Evolutionary conservation across 2,113 vertebrate species (phyloP).

Genomic region (Ranitomeya imitator): DNA sequence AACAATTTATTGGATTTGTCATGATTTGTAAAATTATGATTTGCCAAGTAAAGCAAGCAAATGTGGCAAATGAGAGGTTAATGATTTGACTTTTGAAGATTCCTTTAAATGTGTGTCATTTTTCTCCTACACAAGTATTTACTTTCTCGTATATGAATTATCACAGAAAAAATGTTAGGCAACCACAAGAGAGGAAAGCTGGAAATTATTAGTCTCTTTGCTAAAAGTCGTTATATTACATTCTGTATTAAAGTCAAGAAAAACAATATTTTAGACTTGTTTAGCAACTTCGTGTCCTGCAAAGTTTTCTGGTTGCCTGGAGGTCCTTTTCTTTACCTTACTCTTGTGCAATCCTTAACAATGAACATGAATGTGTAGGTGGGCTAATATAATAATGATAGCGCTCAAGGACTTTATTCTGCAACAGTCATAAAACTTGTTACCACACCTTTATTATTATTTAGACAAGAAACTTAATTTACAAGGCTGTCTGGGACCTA

Average conservation of each 20-base stretch:
- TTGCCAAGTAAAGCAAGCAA: background rate
- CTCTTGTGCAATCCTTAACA: background rate
- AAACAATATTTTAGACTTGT: background rate
- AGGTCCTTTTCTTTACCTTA: background rate
- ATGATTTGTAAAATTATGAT: background rate
- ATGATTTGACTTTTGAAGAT: background rate
- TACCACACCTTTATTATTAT: background rate
- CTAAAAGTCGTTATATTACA: background rate
- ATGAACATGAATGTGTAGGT: background rate
- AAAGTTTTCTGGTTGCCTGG: background rate
- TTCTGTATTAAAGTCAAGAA: background rate
- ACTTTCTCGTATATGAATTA: background rate
- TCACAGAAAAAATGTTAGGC: background rate
- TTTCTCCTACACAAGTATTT: background rate
- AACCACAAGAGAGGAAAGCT: background rate
- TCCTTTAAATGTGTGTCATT: background rate
- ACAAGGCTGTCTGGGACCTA: background rate
- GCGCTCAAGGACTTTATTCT: conserved; percentile 25
- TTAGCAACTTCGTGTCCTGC: background rate
- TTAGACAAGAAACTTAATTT: background rate
- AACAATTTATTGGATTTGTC: background rate
- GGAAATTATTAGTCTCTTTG: background rate
- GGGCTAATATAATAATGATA: conserved; percentile 1
- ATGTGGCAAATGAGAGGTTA: background rate
- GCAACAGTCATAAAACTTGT: background rate